A percentile compares a stretch with the other conserved stretches of the same genome.
These are phyloP conservation scores for Diplodus sargus DNA, from an alignment of 2,797 vertebrate genomes.

Conservation along the genomic window DNA sequence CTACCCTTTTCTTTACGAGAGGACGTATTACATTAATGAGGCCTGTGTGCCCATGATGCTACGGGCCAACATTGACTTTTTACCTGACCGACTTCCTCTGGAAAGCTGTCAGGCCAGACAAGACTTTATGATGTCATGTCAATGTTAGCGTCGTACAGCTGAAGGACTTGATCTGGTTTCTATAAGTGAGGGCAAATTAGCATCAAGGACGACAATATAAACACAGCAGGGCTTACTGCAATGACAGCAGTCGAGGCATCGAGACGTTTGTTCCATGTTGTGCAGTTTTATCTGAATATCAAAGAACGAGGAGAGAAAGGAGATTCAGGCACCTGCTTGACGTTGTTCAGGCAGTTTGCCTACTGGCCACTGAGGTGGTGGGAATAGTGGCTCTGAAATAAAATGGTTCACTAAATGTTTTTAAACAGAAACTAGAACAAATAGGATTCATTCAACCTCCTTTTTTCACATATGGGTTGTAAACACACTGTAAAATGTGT, in stretches of 20 bases:
- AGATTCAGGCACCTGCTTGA: not conserved
- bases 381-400: conserved; percentile 11
- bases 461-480: no score
- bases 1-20: conserved; percentile 41
- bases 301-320: no score
- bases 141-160: conserved; percentile 43
- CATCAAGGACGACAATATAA: conserved; percentile 15
- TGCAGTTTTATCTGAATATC: conserved; percentile 7
- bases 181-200: conserved; percentile 46
- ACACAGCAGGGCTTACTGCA: not conserved
- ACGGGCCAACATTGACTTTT: conserved; percentile 70
- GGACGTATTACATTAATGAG: conserved; percentile 53
- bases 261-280: not conserved
- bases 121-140: conserved; percentile 59
- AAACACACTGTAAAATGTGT: no score
- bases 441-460: not conserved
- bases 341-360: conserved; percentile 10
- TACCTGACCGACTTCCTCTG: conserved; percentile 55
- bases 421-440: conserved; percentile 18
- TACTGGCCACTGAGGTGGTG: not conserved
- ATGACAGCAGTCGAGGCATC: not conserved
- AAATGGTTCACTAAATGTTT: conserved; percentile 13
- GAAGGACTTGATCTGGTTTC: conserved; percentile 41
- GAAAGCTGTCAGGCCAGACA: conserved; percentile 58
- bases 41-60: conserved; percentile 47